Base-by-base conservation (phyloP, 1,140 invertebrate genomes). In the Dinoponera quadriceps region DNA sequence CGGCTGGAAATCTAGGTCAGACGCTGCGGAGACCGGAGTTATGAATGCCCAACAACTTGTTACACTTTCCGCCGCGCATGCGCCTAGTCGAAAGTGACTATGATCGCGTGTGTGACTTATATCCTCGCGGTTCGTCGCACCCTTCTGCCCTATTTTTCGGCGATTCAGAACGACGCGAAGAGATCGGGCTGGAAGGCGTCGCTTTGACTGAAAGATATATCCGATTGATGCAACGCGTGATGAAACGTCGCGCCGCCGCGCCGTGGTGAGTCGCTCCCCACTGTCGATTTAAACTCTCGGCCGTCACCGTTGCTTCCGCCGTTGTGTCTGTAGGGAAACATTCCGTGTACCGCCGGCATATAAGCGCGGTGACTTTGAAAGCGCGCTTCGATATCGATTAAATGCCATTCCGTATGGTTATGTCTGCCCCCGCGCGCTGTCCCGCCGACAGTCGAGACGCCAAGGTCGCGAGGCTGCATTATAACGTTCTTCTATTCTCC, bases 301-400 rank as follows among this genome's bases (percentile, higher is more conserved):
- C 29, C 5, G 29, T 5, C 5, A 33, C 29, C 29, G 29, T 33
- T 33, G 29, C 29, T 33, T 2, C 29, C 5, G 29, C 29, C 29
- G 29, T 2, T 3, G 29, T 44, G n/a, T n/a, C n/a, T 9, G 38
- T 9, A 9, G 18, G 33, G 1, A 57, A 25, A 80, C 1, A 22
- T 29, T 5, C 18, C 5, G 20, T 5, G 59, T 55, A 68, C n/a
- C n/a, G n/a, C n/a, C n/a, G 29, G 44, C 51, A 72, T 20, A 7
- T 44, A 44, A 16, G n/a, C 22, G 25, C 27, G 57, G 59, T 65
- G 73, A 84, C 86, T 87, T 87, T 87, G 85, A 87, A 84, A 87
- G 73, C 25, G 14, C 69, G 68, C 38, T 54, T 84, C 73, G 85
- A 84, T 87, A 87, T 87, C 74, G 86, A 87, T 87, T 87, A 74